Percentiles rank a stretch among this genome's conserved stretches.
Evolutionary conservation across 2,113 vertebrate genomes (phyloP).

Genomic region (Panthera leo): DNA sequence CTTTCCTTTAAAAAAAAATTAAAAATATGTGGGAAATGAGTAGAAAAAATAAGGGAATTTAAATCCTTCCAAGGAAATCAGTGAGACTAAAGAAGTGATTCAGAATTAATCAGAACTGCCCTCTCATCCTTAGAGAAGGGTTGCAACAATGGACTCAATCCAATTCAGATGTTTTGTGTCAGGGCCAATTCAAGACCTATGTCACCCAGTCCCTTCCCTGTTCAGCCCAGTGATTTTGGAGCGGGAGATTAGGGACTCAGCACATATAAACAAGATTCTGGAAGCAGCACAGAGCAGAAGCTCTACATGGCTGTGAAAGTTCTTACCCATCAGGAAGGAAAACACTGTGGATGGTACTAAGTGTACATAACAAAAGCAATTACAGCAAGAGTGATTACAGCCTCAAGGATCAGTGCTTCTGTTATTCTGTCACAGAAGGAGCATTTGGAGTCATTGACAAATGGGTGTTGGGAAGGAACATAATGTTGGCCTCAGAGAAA

Average conservation of each 20-base stretch:
- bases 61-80: slow-evolving; percentile 33
- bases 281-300: neutral
- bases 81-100: neutral
- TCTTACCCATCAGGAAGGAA: neutral
- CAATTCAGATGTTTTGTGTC: neutral
- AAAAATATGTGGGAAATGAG: neutral
- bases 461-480: slow-evolving; percentile 55
- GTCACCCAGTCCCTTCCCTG: neutral
- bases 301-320: neutral
- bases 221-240: neutral
- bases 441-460: slow-evolving; percentile 36
- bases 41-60: neutral
- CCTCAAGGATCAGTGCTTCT: slow-evolving; percentile 14
- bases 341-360: neutral
- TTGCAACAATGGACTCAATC: neutral
- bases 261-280: neutral
- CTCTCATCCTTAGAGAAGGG: neutral
- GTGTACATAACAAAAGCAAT: slow-evolving; percentile 44
- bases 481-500: slow-evolving; percentile 59
- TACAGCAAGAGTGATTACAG: slow-evolving; percentile 18
- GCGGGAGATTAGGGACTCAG: neutral
- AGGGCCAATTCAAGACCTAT: neutral
- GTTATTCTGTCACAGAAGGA: slow-evolving; percentile 39
- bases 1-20: neutral
- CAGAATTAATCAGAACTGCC: neutral